These are phyloP conservation scores for Cremastinae sp. DNA, from an alignment of 2,888 invertebrate genomes.

Conservation along the genomic window DNA sequence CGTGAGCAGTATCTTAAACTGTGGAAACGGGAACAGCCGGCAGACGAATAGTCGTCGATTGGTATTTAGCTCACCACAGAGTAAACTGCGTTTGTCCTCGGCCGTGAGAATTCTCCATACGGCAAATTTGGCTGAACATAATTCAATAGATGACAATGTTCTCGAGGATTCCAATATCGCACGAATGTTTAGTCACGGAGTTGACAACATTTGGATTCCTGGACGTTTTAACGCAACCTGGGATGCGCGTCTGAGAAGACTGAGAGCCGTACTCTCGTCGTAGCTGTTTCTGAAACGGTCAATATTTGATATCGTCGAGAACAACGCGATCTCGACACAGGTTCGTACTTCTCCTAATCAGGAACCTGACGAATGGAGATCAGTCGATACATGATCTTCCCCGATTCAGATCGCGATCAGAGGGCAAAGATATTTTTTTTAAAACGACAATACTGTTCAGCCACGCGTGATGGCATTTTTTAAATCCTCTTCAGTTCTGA, in stretches of 20 bases:
- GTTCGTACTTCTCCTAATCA: constrained; percentile 29
- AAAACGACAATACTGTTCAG: constrained; percentile 68
- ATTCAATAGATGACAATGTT: constrained; percentile 28
- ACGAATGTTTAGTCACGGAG: constrained; percentile 12
- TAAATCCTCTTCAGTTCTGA: not conserved
- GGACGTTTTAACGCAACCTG: constrained; percentile 68
- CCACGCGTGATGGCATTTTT: constrained; percentile 43
- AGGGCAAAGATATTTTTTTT: constrained; percentile 71
- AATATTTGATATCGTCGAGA: not conserved
- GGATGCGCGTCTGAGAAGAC: constrained; percentile 71
- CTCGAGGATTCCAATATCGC: constrained; percentile 44
- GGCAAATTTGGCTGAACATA: constrained; percentile 63
- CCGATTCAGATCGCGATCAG: not conserved
- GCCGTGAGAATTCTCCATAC: constrained; percentile 71
- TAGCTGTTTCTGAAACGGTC: constrained; percentile 66
- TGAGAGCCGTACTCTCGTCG: constrained; percentile 74
- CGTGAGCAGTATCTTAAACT: constrained; percentile 28
- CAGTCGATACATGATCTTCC: not conserved
- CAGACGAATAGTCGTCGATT: constrained; percentile 67
- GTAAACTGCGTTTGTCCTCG: constrained; percentile 71
- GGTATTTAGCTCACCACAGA: constrained; percentile 72
- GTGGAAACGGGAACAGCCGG: constrained; percentile 54
- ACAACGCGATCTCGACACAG: constrained; percentile 10
- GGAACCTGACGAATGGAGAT: not conserved
- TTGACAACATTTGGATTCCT: constrained; percentile 64